These are phyloP conservation scores for Cataglyphis cursor DNA, from an alignment of 2,888 invertebrate species.

Conservation along the genomic window DNA sequence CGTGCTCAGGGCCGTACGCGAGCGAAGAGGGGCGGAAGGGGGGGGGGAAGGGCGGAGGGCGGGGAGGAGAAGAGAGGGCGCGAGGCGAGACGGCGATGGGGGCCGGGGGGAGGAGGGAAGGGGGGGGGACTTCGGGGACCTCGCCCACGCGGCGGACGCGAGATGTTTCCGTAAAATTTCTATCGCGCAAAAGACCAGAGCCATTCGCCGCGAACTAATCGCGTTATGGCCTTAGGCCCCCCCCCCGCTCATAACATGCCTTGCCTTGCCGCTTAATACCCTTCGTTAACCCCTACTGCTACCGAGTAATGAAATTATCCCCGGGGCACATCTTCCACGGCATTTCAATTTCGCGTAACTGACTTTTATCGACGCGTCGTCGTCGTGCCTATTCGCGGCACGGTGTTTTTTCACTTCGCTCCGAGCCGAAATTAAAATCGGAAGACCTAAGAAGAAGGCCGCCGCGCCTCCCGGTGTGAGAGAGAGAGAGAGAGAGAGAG, in stretches of 20 bases:
- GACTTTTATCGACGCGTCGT: not conserved
- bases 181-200: slow-evolving; percentile 19
- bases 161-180: slow-evolving; percentile 44
- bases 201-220: slow-evolving; percentile 50
- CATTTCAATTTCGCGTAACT: slow-evolving; percentile 28
- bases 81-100: slow-evolving; percentile 9
- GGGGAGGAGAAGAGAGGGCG: slow-evolving; percentile 33
- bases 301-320: slow-evolving; percentile 48
- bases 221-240: slow-evolving; percentile 27
- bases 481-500: too few species aligned
- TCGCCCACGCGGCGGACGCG: slow-evolving; percentile 64
- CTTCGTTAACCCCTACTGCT: slow-evolving; percentile 49
- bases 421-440: slow-evolving; percentile 25
- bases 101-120: not conserved
- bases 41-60: not conserved
- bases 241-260: slow-evolving; percentile 28
- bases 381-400: not conserved
- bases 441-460: slow-evolving; percentile 17
- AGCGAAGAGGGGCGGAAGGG: not conserved
- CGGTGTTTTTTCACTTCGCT: not conserved
- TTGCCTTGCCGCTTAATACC: slow-evolving; percentile 27
- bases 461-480: not conserved
- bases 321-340: slow-evolving; percentile 1
- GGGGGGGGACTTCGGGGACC: slow-evolving; percentile 33
- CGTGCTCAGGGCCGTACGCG: slow-evolving; percentile 72